Conservation (phyloP, 2,113 vertebrate genomes). For the Prinia subflava region DNA sequence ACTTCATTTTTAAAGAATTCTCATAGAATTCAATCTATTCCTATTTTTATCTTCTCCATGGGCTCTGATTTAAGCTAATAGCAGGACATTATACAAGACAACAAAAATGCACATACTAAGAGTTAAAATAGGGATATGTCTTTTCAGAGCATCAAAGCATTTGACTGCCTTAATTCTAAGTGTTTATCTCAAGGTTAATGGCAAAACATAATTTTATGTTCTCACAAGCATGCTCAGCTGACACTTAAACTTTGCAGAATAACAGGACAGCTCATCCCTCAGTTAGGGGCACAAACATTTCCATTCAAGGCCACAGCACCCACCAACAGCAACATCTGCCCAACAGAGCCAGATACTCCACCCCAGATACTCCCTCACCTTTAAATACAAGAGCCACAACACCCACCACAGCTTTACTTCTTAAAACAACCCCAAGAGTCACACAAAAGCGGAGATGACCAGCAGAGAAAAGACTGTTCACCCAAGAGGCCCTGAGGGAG, state of each 20-base stretch:
- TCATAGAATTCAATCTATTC: neutral
- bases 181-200: neutral
- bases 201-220: neutral
- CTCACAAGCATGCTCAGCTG: neutral
- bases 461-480: neutral
- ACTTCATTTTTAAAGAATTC: fast-evolving
- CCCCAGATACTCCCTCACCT: neutral
- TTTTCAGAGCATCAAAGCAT: neutral
- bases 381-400: neutral
- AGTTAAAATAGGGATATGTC: neutral
- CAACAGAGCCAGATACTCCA: neutral
- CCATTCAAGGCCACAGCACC: neutral
- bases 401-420: neutral
- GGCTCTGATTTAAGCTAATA: neutral
- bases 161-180: neutral
- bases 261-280: neutral
- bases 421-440: neutral
- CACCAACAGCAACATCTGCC: neutral
- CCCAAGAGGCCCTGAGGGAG: fast-evolving
- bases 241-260: neutral
- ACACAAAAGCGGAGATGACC: fast-evolving
- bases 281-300: fast-evolving
- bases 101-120: neutral
- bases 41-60: fast-evolving
- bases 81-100: fast-evolving